Base-by-base conservation (phyloP, 2,113 vertebrate genomes). In the Acrocephalus kingi region DNA sequence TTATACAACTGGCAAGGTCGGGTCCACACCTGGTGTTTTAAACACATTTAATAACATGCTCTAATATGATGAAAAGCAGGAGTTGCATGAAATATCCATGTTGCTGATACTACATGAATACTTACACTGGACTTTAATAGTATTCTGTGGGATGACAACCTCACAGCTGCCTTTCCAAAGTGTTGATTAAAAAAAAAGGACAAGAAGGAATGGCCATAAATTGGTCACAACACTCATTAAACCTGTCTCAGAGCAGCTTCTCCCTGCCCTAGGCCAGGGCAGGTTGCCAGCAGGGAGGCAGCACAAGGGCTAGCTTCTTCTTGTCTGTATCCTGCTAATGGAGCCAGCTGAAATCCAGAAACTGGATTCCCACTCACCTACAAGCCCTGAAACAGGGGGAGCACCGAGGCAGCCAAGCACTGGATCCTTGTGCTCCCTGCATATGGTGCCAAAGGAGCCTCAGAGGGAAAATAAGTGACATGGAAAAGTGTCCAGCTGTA, bases 161-260 rank as follows among this genome's bases (percentile, higher is more conserved):
- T 92, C 68, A 81, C 33, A 73, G 63, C n/a, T 90, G 39, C 46
- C n/a, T 94, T 94, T 83, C 46, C 39, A 58, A 87, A 85, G 24
- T 11, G 15, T 48, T 84, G 51, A 63, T 49, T n/a, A 6, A 51
- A 74, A 69, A 72, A 69, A 23, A 59, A 62, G 35, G 35, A 48
- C 3, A 22, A 9, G 59, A 64, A 87, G 43, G 31, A 87, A 86
- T 35, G 31, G 25, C 56, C 22, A 37, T 77, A 61, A 87, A 63
- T 20, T 81, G 76, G 48, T 41, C 71, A 48, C 5, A 51, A 58
- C 27, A 21, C 19, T 73, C 55, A 49, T 6, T 22, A 75, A 71
- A 61, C 21, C 28, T 73, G 22, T 20, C 51, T 67, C 22, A 93
- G 25, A 84, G 41, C 19, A 82, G 49, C 54, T 87, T 84, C 66